Evolutionary conservation across 2,113 vertebrate genomes (phyloP).

Genomic region (Colinus virginianus): DNA sequence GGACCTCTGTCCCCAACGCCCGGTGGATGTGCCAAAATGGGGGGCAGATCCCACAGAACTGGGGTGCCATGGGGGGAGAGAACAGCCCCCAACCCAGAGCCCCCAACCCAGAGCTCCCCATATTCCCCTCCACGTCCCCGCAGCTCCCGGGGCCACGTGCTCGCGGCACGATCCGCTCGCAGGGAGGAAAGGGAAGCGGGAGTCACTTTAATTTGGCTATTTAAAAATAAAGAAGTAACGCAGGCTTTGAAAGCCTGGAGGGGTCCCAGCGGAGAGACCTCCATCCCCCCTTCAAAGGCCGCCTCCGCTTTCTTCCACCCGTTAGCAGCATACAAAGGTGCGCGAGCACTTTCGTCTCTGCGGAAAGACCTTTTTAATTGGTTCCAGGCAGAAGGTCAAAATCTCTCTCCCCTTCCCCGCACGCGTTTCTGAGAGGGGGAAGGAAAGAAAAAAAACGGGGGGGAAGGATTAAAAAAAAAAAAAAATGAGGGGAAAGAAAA

Average conservation of each 20-base stretch:
- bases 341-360: slow-evolving; percentile 70
- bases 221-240: slow-evolving; percentile 76
- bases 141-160: background rate
- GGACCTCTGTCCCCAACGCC: background rate
- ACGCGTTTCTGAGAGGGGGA: background rate
- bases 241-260: slow-evolving; percentile 74
- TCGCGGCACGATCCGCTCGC: background rate
- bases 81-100: background rate
- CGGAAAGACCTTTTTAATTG: slow-evolving; percentile 80
- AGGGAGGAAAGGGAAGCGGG: slow-evolving; percentile 40
- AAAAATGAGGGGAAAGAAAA: too few relatives aligned
- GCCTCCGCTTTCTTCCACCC: slow-evolving; percentile 74
- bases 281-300: slow-evolving; percentile 75
- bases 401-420: slow-evolving; percentile 64
- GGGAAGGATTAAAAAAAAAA: background rate
- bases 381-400: slow-evolving; percentile 80
- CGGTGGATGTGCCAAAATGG: background rate
- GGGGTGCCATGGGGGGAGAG: background rate
- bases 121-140: too few relatives aligned
- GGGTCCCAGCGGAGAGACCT: slow-evolving; percentile 76
- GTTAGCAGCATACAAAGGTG: slow-evolving; percentile 67
- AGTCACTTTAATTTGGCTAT: slow-evolving; percentile 76
- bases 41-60: background rate
- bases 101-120: background rate
- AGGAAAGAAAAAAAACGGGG: background rate